Evolutionary conservation across 2,888 invertebrate genomes (phyloP), one percentile per base, ranked within the genome.

Genomic region (Agrotis puta): DNA sequence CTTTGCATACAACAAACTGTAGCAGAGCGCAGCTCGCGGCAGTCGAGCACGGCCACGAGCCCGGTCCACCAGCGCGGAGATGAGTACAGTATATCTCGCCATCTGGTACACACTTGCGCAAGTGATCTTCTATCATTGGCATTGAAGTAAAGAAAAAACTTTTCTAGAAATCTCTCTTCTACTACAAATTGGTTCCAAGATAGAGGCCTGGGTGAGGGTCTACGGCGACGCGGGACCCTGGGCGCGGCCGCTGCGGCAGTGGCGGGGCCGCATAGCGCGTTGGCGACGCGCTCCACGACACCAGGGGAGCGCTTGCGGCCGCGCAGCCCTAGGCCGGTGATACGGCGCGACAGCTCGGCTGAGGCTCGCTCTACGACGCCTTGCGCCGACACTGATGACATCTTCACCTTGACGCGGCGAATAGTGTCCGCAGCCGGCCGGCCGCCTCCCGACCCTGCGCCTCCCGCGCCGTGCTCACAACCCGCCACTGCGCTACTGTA

Each of bases 291-390:
- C 92, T 98, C 98, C 97, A 98, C 98, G 81, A 98, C 98, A 83
- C 97, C 96, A 78, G 96, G 92, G 77, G 97, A 95, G 79, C 96
- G 95, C 87, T 97, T 97, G 81, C 97, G 96, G 72, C 97, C 97
- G 85, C 98, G 97, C 89, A 98, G 94, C 66, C 98, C 97, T 87
- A 98, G 96, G 77, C 98, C 98, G 90, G 98, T 98, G 94, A 98
- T 98, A 90, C 98, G 97, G 91, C 98, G 98, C 86, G 98, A 98
- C 83, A 98, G 96, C 95, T 98, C 98, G 82, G 98, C 98, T 87
- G 98, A 98, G 88, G 98, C 98, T 90, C 98, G 97, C 96, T 98
- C 98, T 94, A 98, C 98, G 90, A 98, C 98, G 89, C 98, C 98
- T 94, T 98, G 98, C 88, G 98, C 98, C 87, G 98, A 98, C 95